Conservation (phyloP, 2,113 vertebrate genomes). For the Callospermophilus lateralis region DNA sequence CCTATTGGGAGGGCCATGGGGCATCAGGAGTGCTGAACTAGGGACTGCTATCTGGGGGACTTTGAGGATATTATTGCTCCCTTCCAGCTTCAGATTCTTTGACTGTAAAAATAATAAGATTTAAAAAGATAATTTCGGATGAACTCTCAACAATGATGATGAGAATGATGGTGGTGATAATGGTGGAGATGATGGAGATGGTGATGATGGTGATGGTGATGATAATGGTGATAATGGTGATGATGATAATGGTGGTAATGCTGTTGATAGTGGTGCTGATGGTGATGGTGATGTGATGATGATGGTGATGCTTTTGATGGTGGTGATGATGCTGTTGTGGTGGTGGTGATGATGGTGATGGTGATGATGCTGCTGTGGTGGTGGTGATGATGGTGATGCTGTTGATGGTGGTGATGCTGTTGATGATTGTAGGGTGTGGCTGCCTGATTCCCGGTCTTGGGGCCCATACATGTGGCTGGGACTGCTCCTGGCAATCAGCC, state of each 20-base stretch:
- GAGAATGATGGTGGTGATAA: background rate
- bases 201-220: background rate
- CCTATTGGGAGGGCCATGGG: background rate
- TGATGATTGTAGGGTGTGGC: too few relatives aligned
- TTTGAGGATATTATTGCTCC: background rate
- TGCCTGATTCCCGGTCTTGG: too few relatives aligned
- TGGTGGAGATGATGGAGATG: background rate
- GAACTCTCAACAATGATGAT: background rate
- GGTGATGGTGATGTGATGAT: background rate
- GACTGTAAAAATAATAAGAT: background rate
- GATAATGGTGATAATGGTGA: background rate
- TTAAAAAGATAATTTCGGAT: background rate
- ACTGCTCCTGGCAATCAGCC: too few relatives aligned
- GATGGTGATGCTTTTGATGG: accelerated
- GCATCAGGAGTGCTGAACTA: background rate
- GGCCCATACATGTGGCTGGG: too few relatives aligned
- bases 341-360: background rate
- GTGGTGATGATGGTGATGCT: too few relatives aligned
- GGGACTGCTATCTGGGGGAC: background rate
- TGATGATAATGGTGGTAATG: accelerated
- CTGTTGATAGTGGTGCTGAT: accelerated
- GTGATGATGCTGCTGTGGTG: too few relatives aligned
- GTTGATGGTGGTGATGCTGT: too few relatives aligned
- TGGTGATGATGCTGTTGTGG: too few relatives aligned
- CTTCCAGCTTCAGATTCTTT: background rate